These are phyloP conservation scores for Onychomys leucogaster DNA, from an alignment of 2,797 vertebrate species.

Conservation along the genomic window DNA sequence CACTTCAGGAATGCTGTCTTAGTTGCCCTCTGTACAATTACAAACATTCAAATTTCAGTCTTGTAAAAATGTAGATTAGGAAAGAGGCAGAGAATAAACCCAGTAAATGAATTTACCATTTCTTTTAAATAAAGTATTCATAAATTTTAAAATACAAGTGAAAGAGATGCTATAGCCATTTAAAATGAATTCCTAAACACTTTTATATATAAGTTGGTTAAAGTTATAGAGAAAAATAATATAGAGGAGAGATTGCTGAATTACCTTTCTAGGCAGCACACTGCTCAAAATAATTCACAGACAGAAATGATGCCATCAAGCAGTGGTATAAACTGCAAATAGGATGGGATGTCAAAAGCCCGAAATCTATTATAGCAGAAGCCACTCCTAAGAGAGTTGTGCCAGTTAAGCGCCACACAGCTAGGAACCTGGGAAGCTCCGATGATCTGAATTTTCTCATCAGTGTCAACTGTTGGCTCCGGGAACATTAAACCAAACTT, in stretches of 20 bases:
- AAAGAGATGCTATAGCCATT: neutral
- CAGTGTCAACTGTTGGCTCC: neutral
- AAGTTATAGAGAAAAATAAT: neutral
- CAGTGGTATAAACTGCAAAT: neutral
- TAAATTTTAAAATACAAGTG: slow-evolving; percentile 25
- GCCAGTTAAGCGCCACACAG: neutral
- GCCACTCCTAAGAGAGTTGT: neutral
- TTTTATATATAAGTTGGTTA: neutral
- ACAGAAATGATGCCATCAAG: neutral
- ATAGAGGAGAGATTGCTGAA: neutral
- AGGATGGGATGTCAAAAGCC: neutral
- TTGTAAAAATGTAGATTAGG: neutral
- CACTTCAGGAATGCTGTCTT: neutral
- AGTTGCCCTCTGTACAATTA: neutral
- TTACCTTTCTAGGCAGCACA: neutral
- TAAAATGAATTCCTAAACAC: neutral
- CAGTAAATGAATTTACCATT: neutral
- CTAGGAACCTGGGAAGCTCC: neutral
- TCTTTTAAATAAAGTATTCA: neutral
- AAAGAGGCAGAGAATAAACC: neutral
- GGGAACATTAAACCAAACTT: neutral
- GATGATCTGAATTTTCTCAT: neutral
- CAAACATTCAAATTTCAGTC: neutral
- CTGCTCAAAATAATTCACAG: neutral
- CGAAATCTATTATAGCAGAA: neutral